phyloP scores from a whole-genome alignment of 2,888 invertebrate species.

The Ectemnius cavifrons region DNA sequence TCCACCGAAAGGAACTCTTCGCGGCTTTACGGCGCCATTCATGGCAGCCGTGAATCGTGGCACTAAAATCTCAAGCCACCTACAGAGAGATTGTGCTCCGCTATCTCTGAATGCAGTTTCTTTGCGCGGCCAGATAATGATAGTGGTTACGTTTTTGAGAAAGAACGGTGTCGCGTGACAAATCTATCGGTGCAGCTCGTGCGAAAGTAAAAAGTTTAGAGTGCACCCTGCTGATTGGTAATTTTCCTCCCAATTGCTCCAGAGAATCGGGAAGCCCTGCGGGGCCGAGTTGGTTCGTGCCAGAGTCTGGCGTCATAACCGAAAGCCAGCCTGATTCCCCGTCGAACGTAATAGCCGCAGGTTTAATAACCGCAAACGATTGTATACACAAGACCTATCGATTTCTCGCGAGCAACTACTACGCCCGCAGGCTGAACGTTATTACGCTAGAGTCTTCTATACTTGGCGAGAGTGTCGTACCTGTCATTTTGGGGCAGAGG shows the following conservation, averaged over 20 bases:
- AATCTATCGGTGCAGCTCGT: constrained; percentile 50
- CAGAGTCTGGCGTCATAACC: constrained; percentile 30
- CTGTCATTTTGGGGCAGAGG: constrained; percentile 87
- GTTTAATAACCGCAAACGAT: constrained; percentile 63
- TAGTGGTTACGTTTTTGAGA: no score
- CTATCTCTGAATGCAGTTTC: no score
- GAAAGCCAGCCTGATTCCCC: constrained; percentile 52
- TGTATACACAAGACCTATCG: constrained; percentile 45
- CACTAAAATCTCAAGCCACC: neutral
- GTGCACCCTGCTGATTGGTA: constrained; percentile 58
- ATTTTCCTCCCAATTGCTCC: constrained; percentile 65
- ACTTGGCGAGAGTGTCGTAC: constrained; percentile 70
- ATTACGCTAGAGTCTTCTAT: neutral
- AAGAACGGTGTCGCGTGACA: neutral
- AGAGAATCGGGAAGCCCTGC: constrained; percentile 61
- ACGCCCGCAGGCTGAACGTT: neutral
- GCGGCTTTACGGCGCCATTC: neutral
- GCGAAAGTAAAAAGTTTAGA: constrained; percentile 57
- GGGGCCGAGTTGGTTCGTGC: constrained; percentile 52
- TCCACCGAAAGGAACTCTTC: neutral
- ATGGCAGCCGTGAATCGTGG: neutral
- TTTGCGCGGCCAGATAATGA: no score
- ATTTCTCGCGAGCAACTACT: constrained; percentile 28
- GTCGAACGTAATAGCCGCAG: constrained; percentile 48
- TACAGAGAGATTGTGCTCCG: no score